These are phyloP conservation scores for Cryptocephalus moraei DNA, from an alignment of 2,888 invertebrate species.

Conservation along the genomic window DNA sequence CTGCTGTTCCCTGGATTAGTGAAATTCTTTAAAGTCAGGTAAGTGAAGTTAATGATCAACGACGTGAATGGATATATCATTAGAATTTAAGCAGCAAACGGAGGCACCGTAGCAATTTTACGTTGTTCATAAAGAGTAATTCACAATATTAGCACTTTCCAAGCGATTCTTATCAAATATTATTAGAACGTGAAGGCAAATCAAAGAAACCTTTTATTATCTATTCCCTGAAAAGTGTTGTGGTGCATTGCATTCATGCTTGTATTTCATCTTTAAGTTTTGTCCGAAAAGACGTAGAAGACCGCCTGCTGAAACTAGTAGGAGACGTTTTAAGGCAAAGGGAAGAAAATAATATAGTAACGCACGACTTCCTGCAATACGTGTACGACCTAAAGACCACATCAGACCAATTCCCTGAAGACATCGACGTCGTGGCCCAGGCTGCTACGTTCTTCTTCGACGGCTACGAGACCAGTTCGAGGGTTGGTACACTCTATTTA, in stretches of 20 bases:
- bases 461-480: slow-evolving; percentile 41
- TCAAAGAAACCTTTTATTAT: no score
- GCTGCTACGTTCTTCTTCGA: slow-evolving; percentile 45
- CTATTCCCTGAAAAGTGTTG: no score
- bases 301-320: slow-evolving; percentile 29
- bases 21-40: neutral
- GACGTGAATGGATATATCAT: no score
- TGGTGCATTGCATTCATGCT: no score
- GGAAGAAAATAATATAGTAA: slow-evolving; percentile 29
- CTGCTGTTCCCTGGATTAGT: neutral
- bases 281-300: slow-evolving; percentile 22
- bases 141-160: no score
- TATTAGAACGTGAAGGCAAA: no score
- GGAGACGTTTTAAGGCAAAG: slow-evolving; percentile 31
- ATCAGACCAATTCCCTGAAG: slow-evolving; percentile 21
- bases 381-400: slow-evolving; percentile 28
- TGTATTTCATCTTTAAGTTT: no score
- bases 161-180: no score
- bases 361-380: slow-evolving; percentile 38
- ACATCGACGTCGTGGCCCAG: slow-evolving; percentile 44
- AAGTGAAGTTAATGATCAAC: neutral
- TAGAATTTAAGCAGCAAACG: no score
- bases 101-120: no score
- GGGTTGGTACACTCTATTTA: slow-evolving; percentile 15
- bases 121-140: no score